Conservation (phyloP, 2,797 vertebrate genomes). For the Erethizon dorsatum region DNA sequence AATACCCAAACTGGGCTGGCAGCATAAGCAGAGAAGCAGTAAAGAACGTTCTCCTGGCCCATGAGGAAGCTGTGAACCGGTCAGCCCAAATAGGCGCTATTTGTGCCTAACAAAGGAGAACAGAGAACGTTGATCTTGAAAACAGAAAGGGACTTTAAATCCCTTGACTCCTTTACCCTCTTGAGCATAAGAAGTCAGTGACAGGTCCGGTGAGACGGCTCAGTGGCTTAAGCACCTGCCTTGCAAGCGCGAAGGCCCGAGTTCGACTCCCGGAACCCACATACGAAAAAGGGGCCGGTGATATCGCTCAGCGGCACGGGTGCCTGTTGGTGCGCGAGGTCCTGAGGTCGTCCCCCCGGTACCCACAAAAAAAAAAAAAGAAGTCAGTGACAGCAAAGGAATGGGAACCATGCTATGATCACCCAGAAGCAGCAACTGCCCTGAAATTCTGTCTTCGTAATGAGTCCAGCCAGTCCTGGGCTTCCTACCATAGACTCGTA, state of each 20-base stretch:
- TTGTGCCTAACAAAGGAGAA: background rate
- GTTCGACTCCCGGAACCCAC: too few relatives aligned
- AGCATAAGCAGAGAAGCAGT: background rate
- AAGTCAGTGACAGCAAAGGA: background rate
- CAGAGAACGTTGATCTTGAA: conserved; percentile 19
- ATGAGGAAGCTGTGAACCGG: background rate
- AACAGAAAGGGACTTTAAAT: background rate
- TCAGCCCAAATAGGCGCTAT: background rate
- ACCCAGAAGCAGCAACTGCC: background rate
- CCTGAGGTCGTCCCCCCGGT: too few relatives aligned
- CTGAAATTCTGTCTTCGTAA: background rate
- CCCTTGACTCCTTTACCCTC: background rate
- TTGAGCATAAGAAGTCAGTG: background rate
- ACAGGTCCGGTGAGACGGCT: too few relatives aligned
- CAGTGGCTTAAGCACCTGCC: too few relatives aligned
- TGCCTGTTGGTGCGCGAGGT: too few relatives aligned
- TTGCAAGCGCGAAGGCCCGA: too few relatives aligned
- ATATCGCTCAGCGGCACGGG: too few relatives aligned
- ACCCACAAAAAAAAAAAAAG: too few relatives aligned
- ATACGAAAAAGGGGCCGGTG: too few relatives aligned
- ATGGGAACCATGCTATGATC: background rate
- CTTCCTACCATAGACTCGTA: background rate
- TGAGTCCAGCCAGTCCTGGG: background rate
- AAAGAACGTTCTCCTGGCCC: background rate
- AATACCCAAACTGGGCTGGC: background rate